These are phyloP conservation scores for Trichonephila clavata DNA, from an alignment of 1,140 invertebrate genomes.

Conservation along the genomic window DNA sequence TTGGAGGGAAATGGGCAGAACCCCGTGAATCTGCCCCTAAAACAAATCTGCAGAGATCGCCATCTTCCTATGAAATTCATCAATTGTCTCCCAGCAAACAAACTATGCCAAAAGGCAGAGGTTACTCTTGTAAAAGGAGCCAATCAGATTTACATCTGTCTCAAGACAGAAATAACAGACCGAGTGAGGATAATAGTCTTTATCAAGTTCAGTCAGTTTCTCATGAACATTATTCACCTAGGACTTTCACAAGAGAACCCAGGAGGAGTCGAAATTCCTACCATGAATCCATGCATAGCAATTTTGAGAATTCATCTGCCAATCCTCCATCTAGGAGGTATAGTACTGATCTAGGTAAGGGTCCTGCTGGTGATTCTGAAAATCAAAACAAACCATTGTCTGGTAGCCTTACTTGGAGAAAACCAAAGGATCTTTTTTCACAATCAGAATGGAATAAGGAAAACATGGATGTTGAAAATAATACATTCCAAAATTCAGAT, in stretches of 20 bases:
- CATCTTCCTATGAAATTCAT: constrained; percentile 74
- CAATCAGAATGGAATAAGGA: constrained; percentile 78
- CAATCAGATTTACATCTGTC: constrained; percentile 70
- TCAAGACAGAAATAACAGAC: constrained; percentile 1
- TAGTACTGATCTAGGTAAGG: constrained; percentile 43
- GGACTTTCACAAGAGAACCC: constrained; percentile 64
- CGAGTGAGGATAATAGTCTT: constrained; percentile 50
- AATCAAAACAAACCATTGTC: constrained; percentile 57
- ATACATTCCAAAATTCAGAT: constrained; percentile 44
- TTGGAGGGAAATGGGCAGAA: constrained; percentile 75
- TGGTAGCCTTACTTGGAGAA: constrained; percentile 69
- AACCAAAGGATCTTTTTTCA: constrained; percentile 74
- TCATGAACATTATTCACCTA: constrained; percentile 64
- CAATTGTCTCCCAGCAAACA: constrained; percentile 73
- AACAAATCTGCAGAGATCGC: constrained; percentile 58
- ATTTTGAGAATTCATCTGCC: not conserved
- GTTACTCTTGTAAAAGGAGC: constrained; percentile 65
- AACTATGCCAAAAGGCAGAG: constrained; percentile 16
- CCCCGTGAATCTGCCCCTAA: constrained; percentile 48
- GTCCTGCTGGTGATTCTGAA: constrained; percentile 13
- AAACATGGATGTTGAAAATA: constrained; percentile 80
- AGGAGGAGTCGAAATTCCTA: constrained; percentile 60
- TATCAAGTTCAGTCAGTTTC: constrained; percentile 71
- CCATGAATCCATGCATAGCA: constrained; percentile 57
- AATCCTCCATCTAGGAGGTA: constrained; percentile 49